phyloP scores from a whole-genome alignment of 2,888 invertebrate species.

The Chymomyza procnemis region DNA sequence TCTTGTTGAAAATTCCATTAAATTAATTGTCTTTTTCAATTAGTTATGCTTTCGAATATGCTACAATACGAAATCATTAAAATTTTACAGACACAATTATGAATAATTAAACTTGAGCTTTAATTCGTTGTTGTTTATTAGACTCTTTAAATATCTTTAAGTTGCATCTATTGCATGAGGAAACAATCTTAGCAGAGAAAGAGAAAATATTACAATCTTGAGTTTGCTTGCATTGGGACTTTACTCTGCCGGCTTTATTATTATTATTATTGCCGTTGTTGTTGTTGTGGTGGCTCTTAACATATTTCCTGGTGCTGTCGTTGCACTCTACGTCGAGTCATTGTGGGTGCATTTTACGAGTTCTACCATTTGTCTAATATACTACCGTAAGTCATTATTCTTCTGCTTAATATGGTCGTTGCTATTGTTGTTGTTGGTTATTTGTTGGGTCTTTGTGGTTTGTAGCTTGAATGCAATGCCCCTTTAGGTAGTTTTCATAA shows the following conservation, averaged over 20 bases:
- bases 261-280: constrained; percentile 21
- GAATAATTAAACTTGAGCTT: not conserved
- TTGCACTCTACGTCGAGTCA: not conserved
- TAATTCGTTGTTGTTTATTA: not conserved
- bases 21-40: not conserved
- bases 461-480: constrained; percentile 30
- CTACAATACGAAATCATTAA: not conserved
- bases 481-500: constrained; percentile 25
- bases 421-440: constrained; percentile 10
- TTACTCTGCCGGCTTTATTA: not conserved
- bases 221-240: constrained; percentile 32
- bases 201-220: constrained; percentile 28
- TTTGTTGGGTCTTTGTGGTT: constrained; percentile 7
- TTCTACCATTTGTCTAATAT: constrained; percentile 38
- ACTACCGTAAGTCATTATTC: constrained; percentile 18
- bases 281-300: constrained; percentile 21
- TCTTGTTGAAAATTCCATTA: not conserved
- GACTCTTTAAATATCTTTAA: not conserved
- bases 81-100: not conserved
- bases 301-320: constrained; percentile 31
- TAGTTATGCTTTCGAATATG: not conserved
- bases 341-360: constrained; percentile 34
- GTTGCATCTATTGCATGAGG: not conserved
- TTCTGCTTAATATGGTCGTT: constrained; percentile 15
- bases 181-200: not conserved